These are phyloP conservation scores for Triops cancriformis DNA, from an alignment of 1,140 invertebrate species.

Conservation along the genomic window DNA sequence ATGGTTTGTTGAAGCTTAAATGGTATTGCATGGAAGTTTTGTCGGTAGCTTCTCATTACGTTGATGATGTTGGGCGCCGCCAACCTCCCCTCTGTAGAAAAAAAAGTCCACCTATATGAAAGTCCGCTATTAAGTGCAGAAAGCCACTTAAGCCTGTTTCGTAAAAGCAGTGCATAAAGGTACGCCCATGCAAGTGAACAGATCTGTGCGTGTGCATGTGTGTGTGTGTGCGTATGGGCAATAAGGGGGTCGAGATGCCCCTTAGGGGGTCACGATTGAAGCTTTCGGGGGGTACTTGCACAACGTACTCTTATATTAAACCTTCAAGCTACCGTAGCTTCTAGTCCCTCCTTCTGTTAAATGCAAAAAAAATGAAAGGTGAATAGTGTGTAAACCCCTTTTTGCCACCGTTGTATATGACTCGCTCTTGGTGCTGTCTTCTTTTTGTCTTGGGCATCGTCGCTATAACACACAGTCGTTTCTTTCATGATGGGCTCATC, in stretches of 20 bases:
- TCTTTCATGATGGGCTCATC: not conserved
- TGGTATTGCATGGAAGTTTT: not conserved
- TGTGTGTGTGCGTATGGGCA: not conserved
- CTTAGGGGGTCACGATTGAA: not conserved
- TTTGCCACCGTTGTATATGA: not conserved
- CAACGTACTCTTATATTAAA: not conserved
- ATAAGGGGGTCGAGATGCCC: conserved; percentile 8
- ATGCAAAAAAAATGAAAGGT: not conserved
- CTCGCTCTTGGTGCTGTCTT: not conserved
- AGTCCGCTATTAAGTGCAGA: not conserved
- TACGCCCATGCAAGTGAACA: not conserved
- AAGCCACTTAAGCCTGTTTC: not conserved
- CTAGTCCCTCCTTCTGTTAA: too few relatives aligned
- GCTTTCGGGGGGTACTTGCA: not conserved
- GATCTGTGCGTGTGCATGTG: too few relatives aligned
- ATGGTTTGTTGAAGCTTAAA: not conserved
- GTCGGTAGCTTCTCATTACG: not conserved
- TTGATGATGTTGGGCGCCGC: not conserved
- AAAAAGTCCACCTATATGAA: not conserved
- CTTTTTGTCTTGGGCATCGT: not conserved
- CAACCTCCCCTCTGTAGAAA: not conserved
- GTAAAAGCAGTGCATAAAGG: not conserved
- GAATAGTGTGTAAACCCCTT: not conserved
- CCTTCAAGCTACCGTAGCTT: not conserved
- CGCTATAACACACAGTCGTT: not conserved